Evolutionary conservation across 2,888 invertebrate genomes (phyloP).

Genomic region (Trachelus stipa): DNA sequence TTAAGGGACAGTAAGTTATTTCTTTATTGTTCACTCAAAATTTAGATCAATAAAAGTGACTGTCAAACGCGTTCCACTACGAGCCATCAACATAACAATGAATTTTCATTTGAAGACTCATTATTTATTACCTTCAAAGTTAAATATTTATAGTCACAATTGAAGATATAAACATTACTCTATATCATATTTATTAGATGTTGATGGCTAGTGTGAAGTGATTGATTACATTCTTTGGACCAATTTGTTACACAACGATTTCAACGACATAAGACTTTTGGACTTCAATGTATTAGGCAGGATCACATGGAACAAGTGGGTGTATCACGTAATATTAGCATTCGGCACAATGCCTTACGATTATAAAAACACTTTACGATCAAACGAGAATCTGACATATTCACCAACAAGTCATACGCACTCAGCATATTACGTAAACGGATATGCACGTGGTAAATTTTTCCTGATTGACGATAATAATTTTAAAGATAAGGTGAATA

Average conservation of each 20-base stretch:
- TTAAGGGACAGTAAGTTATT: conserved; percentile 89
- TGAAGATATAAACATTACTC: background rate
- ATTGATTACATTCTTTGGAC: conserved; percentile 21
- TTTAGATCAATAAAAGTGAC: background rate
- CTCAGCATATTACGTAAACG: background rate
- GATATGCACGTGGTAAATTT: background rate
- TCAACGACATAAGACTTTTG: background rate
- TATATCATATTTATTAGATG: background rate
- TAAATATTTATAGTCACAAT: background rate
- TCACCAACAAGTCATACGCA: background rate
- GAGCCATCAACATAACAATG: background rate
- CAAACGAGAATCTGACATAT: background rate
- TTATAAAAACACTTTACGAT: background rate
- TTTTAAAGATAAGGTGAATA: conserved; percentile 3
- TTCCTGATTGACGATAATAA: background rate
- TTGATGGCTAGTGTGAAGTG: conserved; percentile 20
- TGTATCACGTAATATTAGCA: background rate
- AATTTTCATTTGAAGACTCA: background rate
- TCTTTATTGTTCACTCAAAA: conserved; percentile 9
- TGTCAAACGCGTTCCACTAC: background rate
- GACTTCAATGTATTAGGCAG: background rate
- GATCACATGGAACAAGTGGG: background rate
- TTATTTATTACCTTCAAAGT: background rate
- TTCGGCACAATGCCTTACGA: background rate
- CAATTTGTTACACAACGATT: conserved; percentile 19